Percentiles rank a stretch among this genome's conserved stretches.
Evolutionary conservation across 1,140 invertebrate species (phyloP).

Genomic region (Neotoxoptera formosana): DNA sequence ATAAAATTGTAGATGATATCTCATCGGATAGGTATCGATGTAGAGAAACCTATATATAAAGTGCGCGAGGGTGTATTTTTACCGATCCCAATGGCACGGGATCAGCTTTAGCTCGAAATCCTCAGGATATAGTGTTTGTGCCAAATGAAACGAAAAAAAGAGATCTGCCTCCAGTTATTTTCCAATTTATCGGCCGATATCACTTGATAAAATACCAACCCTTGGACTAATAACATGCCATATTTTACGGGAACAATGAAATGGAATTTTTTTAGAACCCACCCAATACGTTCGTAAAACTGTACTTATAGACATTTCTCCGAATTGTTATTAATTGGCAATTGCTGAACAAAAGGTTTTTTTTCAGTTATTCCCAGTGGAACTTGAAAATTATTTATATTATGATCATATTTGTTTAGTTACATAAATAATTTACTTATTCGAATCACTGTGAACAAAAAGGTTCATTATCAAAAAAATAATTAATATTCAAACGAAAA

Average conservation of each 20-base stretch:
- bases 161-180: constrained; percentile 16
- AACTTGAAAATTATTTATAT: background rate
- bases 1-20: background rate
- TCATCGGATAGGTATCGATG: background rate
- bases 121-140: constrained; percentile 43
- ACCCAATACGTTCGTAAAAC: background rate
- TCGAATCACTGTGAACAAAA: background rate
- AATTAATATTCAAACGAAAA: background rate
- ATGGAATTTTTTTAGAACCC: constrained; percentile 14
- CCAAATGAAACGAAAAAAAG: constrained; percentile 27
- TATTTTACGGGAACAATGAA: constrained; percentile 28
- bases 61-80: background rate
- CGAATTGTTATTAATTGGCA: constrained; percentile 11
- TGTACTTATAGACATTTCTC: background rate
- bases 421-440: background rate
- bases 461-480: background rate
- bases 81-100: background rate
- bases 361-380: background rate
- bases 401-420: background rate
- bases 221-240: constrained; percentile 3
- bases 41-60: background rate
- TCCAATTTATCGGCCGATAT: constrained; percentile 43
- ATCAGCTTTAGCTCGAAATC: constrained; percentile 24
- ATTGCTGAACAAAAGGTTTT: background rate
- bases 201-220: constrained; percentile 13